Conservation (phyloP, 2,888 invertebrate genomes). For the Melinaea menophilus region DNA sequence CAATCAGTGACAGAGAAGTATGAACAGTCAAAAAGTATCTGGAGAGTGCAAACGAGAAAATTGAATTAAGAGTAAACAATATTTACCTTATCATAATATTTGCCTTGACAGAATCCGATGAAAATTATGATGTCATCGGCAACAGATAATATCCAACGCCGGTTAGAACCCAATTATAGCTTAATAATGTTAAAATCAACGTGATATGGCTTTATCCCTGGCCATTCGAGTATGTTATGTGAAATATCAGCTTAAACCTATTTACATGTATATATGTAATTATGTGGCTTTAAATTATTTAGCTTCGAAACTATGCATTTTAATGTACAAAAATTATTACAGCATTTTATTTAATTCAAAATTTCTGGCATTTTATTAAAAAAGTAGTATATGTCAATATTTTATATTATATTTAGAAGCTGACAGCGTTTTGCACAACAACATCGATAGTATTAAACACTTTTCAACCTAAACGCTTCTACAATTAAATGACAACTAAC, state of each 20-base stretch:
- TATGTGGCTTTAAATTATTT: too few relatives aligned
- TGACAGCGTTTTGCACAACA: constrained; percentile 9
- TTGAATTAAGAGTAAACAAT: constrained; percentile 11
- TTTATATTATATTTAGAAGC: constrained; percentile 11
- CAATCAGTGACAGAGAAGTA: too few relatives aligned
- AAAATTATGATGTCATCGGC: constrained; percentile 19
- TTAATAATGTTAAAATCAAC: constrained; percentile 1
- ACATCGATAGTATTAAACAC: constrained; percentile 24
- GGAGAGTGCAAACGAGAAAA: too few relatives aligned
- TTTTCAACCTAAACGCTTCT: constrained; percentile 16
- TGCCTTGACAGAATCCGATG: constrained; percentile 11
- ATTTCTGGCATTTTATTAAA: too few relatives aligned
- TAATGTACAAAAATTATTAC: too few relatives aligned
- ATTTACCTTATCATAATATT: constrained; percentile 4
- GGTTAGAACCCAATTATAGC: constrained; percentile 5
- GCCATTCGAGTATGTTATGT: too few relatives aligned
- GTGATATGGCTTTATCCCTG: too few relatives aligned
- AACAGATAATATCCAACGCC: constrained; percentile 16
- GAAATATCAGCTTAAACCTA: too few relatives aligned
- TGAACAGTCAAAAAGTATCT: too few relatives aligned
- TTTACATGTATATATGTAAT: too few relatives aligned
- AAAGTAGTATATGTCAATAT: background rate
- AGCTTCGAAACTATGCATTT: too few relatives aligned
- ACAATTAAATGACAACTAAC: constrained; percentile 20
- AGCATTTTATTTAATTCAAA: too few relatives aligned